Evolutionary conservation across 2,113 vertebrate species (phyloP).

Genomic region (Sciurus niger): DNA sequence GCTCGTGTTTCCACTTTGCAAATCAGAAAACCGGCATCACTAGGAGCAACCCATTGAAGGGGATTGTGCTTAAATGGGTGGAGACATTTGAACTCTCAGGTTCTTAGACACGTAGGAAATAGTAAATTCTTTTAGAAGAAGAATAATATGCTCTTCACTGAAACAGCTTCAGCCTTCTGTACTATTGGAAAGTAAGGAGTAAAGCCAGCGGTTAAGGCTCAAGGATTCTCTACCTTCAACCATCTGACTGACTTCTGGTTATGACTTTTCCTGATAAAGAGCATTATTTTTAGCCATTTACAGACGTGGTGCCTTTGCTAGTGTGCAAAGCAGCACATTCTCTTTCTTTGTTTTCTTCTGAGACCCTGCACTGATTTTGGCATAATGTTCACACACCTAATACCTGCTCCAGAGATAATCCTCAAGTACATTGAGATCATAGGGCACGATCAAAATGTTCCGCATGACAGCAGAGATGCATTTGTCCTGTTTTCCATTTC

Average conservation of each 20-base stretch:
- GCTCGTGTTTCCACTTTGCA: neutral
- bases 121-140: neutral
- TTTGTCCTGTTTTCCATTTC: constrained; percentile 49
- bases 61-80: neutral
- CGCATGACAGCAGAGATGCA: neutral
- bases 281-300: neutral
- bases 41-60: neutral
- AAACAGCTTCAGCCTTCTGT: constrained; percentile 2
- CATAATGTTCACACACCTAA: neutral
- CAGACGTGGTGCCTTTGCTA: neutral
- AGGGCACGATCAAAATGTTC: neutral
- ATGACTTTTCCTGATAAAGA: neutral
- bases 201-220: neutral
- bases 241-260: neutral
- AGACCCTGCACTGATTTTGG: neutral
- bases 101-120: neutral
- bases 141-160: neutral
- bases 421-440: neutral
- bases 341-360: neutral
- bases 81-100: neutral
- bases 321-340: neutral
- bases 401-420: neutral
- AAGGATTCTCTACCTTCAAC: neutral
- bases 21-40: neutral
- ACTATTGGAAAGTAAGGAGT: constrained; percentile 12